These are phyloP conservation scores for Phenganax marumi DNA, from an alignment of 92 coral and sea anemone species.

Conservation along the genomic window DNA sequence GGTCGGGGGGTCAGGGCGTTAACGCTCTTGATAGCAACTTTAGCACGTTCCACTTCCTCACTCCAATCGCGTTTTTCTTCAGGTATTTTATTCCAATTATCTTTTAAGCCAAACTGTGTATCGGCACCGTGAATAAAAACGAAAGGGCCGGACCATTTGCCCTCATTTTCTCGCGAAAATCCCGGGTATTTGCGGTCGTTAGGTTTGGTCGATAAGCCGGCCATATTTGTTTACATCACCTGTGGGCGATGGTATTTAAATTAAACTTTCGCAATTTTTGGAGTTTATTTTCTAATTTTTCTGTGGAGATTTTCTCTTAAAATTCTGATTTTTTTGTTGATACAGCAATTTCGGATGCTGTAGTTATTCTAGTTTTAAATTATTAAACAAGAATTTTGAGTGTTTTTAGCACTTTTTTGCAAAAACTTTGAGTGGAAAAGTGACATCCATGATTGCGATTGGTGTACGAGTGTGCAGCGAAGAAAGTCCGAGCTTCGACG, in stretches of 20 bases:
- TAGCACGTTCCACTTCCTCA: conserved; percentile 73
- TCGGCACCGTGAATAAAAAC: conserved; percentile 93
- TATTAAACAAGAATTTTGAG: no score
- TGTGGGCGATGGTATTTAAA: conserved; percentile 11
- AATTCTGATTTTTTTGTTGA: no score
- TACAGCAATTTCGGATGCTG: no score
- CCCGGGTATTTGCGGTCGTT: conserved; percentile 67
- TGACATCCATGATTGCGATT: no score
- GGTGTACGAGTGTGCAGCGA: no score
- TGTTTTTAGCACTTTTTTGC: no score
- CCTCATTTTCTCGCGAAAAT: conserved; percentile 79
- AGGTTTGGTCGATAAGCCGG: conserved; percentile 57
- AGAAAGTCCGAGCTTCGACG: no score
- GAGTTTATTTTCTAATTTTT: neutral
- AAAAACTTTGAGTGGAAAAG: no score
- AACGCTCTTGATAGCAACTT: conserved; percentile 75
- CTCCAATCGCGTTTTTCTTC: conserved; percentile 72
- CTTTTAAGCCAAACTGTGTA: conserved; percentile 91
- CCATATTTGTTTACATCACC: neutral
- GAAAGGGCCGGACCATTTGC: conserved; percentile 91
- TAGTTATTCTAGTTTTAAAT: no score
- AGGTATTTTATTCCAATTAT: conserved; percentile 78
- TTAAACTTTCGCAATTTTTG: conserved; percentile 5
- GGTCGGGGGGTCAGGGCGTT: conserved; percentile 87
- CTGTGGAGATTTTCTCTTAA: neutral